phyloP scores from a whole-genome alignment of 2,113 vertebrate species.

The Sinocyclocheilus maitianheensis region DNA sequence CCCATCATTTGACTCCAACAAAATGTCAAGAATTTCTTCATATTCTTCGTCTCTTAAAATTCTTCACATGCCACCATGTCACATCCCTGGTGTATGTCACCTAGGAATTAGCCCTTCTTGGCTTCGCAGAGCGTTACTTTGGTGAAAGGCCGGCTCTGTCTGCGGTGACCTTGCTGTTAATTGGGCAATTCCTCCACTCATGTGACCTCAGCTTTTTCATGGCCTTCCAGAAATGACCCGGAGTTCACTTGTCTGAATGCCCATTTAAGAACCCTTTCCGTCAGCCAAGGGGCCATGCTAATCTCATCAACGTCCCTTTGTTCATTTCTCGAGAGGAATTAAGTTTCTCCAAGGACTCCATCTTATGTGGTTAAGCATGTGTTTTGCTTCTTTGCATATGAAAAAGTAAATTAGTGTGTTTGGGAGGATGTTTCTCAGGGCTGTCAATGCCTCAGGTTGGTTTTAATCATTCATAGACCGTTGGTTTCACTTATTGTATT shows the following conservation, averaged over 20 bases:
- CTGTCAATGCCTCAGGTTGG: not conserved
- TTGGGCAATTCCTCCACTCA: conserved; percentile 42
- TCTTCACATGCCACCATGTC: conserved; percentile 31
- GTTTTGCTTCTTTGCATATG: conserved; percentile 34
- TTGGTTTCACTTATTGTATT: not conserved
- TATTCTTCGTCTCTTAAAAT: not conserved
- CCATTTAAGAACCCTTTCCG: conserved; percentile 23
- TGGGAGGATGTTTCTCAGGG: conserved; percentile 29
- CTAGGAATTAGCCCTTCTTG: not conserved
- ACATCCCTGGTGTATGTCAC: conserved; percentile 28
- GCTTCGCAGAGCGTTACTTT: not conserved
- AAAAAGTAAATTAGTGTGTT: conserved; percentile 34
- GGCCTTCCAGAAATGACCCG: conserved; percentile 37
- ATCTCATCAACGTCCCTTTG: conserved; percentile 36
- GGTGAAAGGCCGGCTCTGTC: conserved; percentile 36
- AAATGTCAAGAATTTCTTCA: conserved; percentile 17
- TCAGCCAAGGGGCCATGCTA: conserved; percentile 25
- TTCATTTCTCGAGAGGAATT: conserved; percentile 19
- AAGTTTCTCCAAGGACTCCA: conserved; percentile 21
- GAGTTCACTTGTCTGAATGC: not conserved
- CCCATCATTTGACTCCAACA: not conserved
- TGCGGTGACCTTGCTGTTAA: conserved; percentile 44
- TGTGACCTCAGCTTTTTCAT: conserved; percentile 33
- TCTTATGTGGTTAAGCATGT: conserved; percentile 27
- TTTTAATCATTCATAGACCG: not conserved